Evolutionary conservation across 1,140 invertebrate species (phyloP).

Genomic region (Scaptomyza hsui): DNA sequence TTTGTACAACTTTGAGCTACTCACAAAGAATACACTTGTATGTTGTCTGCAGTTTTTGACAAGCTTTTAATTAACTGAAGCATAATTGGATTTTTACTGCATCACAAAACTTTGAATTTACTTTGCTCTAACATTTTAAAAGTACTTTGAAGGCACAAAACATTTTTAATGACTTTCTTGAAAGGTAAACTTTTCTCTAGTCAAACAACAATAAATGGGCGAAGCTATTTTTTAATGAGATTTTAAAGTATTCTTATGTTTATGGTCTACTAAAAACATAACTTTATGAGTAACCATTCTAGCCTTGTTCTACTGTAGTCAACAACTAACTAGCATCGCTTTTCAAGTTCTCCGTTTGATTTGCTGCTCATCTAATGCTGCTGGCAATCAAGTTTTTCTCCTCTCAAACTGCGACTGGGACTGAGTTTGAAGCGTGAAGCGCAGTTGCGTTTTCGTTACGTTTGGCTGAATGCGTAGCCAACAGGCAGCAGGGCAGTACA

Average conservation of each 20-base stretch:
- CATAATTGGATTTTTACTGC: not conserved
- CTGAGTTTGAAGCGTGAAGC: conserved; percentile 70
- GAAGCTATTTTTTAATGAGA: not conserved
- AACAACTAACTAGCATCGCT: conserved; percentile 10
- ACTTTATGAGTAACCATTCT: not conserved
- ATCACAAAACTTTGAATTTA: conserved; percentile 31
- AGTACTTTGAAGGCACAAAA: not conserved
- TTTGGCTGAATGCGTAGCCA: conserved; percentile 69
- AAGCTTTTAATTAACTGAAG: not conserved
- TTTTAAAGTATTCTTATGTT: not conserved
- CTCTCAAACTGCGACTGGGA: conserved; percentile 15
- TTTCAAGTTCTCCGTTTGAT: conserved; percentile 46
- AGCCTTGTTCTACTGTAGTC: conserved; percentile 10
- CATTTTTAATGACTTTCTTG: not conserved
- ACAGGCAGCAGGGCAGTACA: conserved; percentile 13
- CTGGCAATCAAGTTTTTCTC: not conserved
- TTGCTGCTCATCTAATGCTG: conserved; percentile 40
- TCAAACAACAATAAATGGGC: not conserved
- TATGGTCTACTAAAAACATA: not conserved
- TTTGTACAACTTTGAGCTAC: not conserved
- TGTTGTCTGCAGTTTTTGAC: not conserved
- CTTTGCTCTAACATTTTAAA: conserved; percentile 13
- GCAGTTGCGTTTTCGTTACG: conserved; percentile 81
- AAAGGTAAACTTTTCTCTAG: no score
- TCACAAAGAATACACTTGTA: conserved; percentile 1